phyloP scores from a whole-genome alignment of 1,140 invertebrate species.

The Bicyclus anynana region DNA sequence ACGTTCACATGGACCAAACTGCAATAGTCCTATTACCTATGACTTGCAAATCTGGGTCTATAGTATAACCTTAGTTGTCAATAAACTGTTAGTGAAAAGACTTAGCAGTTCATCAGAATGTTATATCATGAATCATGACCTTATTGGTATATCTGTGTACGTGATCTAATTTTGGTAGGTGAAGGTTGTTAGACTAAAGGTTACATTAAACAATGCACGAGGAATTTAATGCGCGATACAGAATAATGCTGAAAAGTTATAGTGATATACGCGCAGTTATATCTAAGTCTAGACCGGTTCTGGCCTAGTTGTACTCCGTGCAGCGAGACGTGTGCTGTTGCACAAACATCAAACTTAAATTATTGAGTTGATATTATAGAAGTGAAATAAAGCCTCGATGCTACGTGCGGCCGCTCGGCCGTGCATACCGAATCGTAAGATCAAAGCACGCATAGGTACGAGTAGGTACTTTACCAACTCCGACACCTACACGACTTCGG shows the following conservation, averaged over 20 bases:
- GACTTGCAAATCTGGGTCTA: slow-evolving; percentile 19
- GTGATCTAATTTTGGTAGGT: slow-evolving; percentile 45
- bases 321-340: slow-evolving; percentile 57
- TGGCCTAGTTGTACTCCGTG: slow-evolving; percentile 46
- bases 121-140: slow-evolving; percentile 35
- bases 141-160: slow-evolving; percentile 35
- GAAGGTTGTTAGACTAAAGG: slow-evolving; percentile 33
- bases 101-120: slow-evolving; percentile 28
- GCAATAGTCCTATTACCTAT: slow-evolving; percentile 1
- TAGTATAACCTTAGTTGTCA: slow-evolving; percentile 33
- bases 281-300: slow-evolving; percentile 27
- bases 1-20: not conserved
- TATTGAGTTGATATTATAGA: slow-evolving; percentile 73
- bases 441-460: slow-evolving; percentile 72
- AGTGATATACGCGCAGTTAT: slow-evolving; percentile 29
- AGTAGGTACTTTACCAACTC: slow-evolving; percentile 57
- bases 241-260: slow-evolving; percentile 18
- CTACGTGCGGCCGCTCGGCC: slow-evolving; percentile 67
- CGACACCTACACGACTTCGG: slow-evolving; percentile 56
- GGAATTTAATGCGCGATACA: slow-evolving; percentile 5
- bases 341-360: slow-evolving; percentile 70
- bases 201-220: slow-evolving; percentile 21
- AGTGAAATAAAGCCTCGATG: slow-evolving; percentile 67
- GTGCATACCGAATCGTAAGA: slow-evolving; percentile 76
- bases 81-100: slow-evolving; percentile 18